These are phyloP conservation scores for Archivesica marissinica DNA, from an alignment of 1,140 invertebrate species.

Conservation along the genomic window DNA sequence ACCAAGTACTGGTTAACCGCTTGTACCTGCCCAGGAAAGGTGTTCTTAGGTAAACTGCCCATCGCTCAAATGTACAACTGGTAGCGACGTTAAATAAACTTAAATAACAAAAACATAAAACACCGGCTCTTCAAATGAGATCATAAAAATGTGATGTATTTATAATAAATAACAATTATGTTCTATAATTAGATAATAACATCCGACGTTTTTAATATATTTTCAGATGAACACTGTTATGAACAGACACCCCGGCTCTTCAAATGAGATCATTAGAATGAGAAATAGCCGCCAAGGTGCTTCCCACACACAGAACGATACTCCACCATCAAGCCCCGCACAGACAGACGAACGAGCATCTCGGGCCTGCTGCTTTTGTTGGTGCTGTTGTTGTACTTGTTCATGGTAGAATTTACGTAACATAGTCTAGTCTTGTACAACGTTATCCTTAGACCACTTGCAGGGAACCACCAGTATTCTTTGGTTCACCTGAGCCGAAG, in stretches of 20 bases:
- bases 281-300: conserved; percentile 73
- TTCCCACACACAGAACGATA: conserved; percentile 65
- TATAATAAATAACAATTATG: too few species aligned
- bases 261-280: conserved; percentile 77
- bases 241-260: conserved; percentile 74
- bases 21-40: too few species aligned
- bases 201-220: conserved; percentile 11
- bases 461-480: neutral
- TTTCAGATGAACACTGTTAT: conserved; percentile 80
- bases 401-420: conserved; percentile 69
- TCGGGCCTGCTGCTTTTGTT: conserved; percentile 79
- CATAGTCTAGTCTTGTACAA: conserved; percentile 39
- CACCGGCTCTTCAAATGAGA: too few species aligned
- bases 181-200: neutral
- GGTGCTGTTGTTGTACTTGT: conserved; percentile 79
- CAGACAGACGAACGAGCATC: conserved; percentile 69
- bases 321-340: conserved; percentile 73
- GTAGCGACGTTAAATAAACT: too few species aligned
- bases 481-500: too few species aligned
- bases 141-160: too few species aligned
- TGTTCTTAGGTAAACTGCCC: too few species aligned
- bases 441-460: neutral
- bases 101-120: too few species aligned
- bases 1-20: too few species aligned
- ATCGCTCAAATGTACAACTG: too few species aligned